phyloP scores from a whole-genome alignment of 2,797 vertebrate genomes.

The Spatula clypeata region DNA sequence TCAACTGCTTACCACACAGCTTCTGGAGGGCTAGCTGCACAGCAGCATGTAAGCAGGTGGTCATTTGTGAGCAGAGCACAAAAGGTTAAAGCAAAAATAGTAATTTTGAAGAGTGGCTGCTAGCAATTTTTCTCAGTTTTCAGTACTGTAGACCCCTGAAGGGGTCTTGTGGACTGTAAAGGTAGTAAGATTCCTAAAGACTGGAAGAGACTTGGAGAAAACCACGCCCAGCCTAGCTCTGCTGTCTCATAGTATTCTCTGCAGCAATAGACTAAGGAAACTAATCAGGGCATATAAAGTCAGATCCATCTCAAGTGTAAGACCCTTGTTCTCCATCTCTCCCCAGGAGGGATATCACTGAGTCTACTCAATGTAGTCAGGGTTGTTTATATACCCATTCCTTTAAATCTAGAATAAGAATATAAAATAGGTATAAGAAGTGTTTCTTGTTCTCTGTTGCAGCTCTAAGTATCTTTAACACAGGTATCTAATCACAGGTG shows the following conservation, averaged over 20 bases:
- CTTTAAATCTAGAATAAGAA: not conserved
- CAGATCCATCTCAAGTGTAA: not conserved
- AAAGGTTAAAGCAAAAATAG: not conserved
- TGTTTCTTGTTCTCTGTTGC: not conserved
- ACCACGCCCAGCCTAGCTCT: not conserved
- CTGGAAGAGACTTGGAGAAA: not conserved
- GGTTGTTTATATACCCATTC: accelerated
- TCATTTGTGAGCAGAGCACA: not conserved
- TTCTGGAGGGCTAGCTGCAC: not conserved
- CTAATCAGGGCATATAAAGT: not conserved
- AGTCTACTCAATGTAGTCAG: not conserved
- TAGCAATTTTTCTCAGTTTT: not conserved
- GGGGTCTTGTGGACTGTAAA: not conserved
- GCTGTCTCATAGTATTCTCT: not conserved
- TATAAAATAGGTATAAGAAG: not conserved
- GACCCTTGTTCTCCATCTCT: not conserved
- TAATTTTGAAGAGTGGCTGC: not conserved
- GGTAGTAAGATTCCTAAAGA: not conserved
- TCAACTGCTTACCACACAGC: not conserved
- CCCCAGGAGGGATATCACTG: not conserved
- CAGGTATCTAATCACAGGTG: not conserved
- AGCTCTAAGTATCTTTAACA: not conserved
- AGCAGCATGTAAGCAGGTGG: not conserved
- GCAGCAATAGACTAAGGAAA: not conserved
- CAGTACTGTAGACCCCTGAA: not conserved